Base-by-base conservation (phyloP, 2,888 invertebrate genomes). In the Zaprionus obscuricornis region DNA sequence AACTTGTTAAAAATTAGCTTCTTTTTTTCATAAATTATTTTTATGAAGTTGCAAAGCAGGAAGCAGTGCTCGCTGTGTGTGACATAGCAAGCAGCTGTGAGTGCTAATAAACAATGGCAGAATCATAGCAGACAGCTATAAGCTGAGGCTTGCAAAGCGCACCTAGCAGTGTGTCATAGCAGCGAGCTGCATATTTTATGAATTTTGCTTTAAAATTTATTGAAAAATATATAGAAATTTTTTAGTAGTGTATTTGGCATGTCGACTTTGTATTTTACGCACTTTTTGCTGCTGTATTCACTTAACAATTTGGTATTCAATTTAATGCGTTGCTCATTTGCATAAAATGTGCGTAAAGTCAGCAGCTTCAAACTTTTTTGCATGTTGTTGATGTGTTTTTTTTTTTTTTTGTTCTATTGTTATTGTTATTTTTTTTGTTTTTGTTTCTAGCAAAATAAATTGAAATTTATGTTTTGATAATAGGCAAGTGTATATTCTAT, bases 341-440 rank as follows among this genome's bases (percentile, higher is more conserved):
- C 83, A 81, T 81, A 78, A 78, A 70, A 67, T 78, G 66, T 73
- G 70, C 74, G 74, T 76, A 50, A 71, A 74, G 55, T 64, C 64
- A 55, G 63, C 49, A 59, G 50, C 76, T 42, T 45, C 40, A 54
- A 54, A 69, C 27, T 45, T 62, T 31, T n/a, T n/a, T n/a, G n/a
- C n/a, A 2, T 27, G 3, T 27, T 27, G 8, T 27, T n/a, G 8
- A n/a, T 27, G 16, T 36, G 26, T 4, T 36, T 6, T 16, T 36
- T 36, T 17, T 5, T 51, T 49, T 57, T 26, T 36, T 49, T 52
- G 42, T 10, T 45, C 26, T 40, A 14, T 42, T 45, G 34, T 47
- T 46, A 31, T 50, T 63, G 11, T 59, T 49, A 16, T 36, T 59
- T 36, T 11, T 37, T 11, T 51, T 54, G 20, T 29, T 47, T 43